Evolutionary conservation across 2,113 vertebrate species (phyloP).

Genomic region (Beaufortia kweichowensis): DNA sequence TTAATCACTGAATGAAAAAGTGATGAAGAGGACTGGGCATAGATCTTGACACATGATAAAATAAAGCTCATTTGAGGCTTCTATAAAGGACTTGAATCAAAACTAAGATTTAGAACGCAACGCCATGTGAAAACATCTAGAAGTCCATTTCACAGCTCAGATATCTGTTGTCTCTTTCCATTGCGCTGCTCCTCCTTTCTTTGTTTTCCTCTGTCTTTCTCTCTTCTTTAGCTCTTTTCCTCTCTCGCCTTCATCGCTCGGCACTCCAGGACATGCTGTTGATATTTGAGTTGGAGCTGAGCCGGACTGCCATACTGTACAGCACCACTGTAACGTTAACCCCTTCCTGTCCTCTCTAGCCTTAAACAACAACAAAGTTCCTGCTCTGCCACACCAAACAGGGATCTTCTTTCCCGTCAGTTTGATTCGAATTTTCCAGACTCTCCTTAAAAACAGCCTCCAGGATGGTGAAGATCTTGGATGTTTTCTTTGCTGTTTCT

Average conservation of each 20-base stretch:
- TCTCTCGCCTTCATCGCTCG: constrained; percentile 45
- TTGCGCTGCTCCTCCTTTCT: constrained; percentile 38
- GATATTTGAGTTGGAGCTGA: constrained; percentile 67
- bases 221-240: constrained; percentile 12
- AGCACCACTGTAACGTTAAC: constrained; percentile 61
- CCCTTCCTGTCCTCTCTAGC: constrained; percentile 48
- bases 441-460: constrained; percentile 21
- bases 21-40: too few relatives aligned
- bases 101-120: not conserved
- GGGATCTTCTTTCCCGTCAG: constrained; percentile 36
- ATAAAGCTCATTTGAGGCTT: too few relatives aligned
- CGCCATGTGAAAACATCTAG: too few relatives aligned
- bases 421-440: constrained; percentile 48
- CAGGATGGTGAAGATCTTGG: not conserved
- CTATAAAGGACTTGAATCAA: too few relatives aligned
- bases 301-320: constrained; percentile 37
- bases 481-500: constrained; percentile 11
- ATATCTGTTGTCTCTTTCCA: constrained; percentile 22
- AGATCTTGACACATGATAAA: too few relatives aligned
- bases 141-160: not conserved
- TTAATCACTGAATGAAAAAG: too few relatives aligned
- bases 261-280: constrained; percentile 65
- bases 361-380: constrained; percentile 28
- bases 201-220: constrained; percentile 47
- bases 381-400: constrained; percentile 16